Evolutionary conservation across 1,140 invertebrate genomes (phyloP).

Genomic region (Aradophagus sp.): DNA sequence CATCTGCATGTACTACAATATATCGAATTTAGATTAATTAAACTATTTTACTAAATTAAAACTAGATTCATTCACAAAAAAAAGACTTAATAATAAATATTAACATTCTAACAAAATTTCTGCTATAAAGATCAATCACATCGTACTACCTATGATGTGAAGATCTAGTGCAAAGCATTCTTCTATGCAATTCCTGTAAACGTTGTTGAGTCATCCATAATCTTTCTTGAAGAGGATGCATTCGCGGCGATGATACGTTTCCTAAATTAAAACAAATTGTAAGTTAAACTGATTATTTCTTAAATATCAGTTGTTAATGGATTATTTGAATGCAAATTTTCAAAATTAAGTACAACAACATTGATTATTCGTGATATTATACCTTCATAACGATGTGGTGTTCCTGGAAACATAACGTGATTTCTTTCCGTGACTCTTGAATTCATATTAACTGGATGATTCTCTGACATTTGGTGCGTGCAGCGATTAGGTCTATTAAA

Average conservation of each 20-base stretch:
- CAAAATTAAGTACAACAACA: constrained; percentile 2
- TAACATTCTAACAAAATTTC: too few species aligned
- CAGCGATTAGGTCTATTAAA: constrained; percentile 57
- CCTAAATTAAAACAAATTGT: constrained; percentile 13
- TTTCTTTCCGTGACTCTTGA: constrained; percentile 3
- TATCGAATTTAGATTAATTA: too few species aligned
- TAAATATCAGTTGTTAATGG: too few species aligned
- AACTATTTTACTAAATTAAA: too few species aligned
- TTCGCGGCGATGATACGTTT: constrained; percentile 68
- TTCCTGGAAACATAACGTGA: neutral
- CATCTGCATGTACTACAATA: constrained; percentile 50
- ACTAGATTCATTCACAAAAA: too few species aligned
- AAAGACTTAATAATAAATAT: too few species aligned
- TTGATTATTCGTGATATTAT: neutral
- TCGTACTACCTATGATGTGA: constrained; percentile 63
- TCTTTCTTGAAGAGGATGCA: constrained; percentile 83
- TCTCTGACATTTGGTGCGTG: constrained; percentile 57
- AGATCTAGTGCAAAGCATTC: constrained; percentile 74
- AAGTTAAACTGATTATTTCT: too few species aligned
- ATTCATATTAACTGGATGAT: constrained; percentile 37
- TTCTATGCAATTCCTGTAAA: constrained; percentile 80
- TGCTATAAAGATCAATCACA: neutral
- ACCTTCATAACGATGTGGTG: constrained; percentile 28
- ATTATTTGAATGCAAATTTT: constrained; percentile 2
- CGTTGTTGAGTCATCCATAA: constrained; percentile 84